Percentiles rank a stretch among this genome's conserved stretches.
Conservation (phyloP, 1,140 invertebrate genomes). For the Eriosoma lanigerum region DNA sequence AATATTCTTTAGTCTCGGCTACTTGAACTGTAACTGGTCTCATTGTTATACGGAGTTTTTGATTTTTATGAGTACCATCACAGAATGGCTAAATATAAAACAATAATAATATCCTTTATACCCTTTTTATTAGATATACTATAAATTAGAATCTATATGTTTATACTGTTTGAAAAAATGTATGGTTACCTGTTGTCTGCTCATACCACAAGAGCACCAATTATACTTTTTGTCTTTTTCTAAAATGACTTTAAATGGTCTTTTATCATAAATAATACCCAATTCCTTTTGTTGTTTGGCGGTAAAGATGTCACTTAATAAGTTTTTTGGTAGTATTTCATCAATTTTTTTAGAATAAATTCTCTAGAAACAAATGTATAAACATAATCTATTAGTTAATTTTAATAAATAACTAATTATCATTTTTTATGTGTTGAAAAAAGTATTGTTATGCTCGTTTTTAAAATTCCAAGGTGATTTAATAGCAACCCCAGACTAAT, state of each 20-base stretch:
- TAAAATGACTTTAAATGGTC: constrained; percentile 80
- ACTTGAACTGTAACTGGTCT: constrained; percentile 81
- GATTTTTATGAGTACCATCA: constrained; percentile 55
- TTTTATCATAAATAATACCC: constrained; percentile 81
- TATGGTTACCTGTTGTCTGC: constrained; percentile 71
- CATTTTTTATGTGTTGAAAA: too few species aligned
- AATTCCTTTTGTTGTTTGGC: constrained; percentile 63
- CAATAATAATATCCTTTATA: constrained; percentile 12
- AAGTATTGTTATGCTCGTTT: too few species aligned
- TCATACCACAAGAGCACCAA: constrained; percentile 94
- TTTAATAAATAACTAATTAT: too few species aligned
- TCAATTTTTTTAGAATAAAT: constrained; percentile 46
- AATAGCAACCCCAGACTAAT: too few species aligned
- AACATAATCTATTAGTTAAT: neutral
- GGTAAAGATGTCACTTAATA: constrained; percentile 54
- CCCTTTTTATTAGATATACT: too few species aligned
- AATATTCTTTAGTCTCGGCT: constrained; percentile 89
- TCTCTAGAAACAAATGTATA: constrained; percentile 24
- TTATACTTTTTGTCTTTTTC: constrained; percentile 80
- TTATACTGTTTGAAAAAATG: neutral
- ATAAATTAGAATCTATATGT: too few species aligned
- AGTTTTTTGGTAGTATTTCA: constrained; percentile 55
- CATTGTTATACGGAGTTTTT: constrained; percentile 41
- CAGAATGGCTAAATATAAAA: constrained; percentile 76
- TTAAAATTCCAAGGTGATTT: too few species aligned